Conservation (phyloP, 2,113 vertebrate genomes). For the Phrynosoma blainvillii region DNA sequence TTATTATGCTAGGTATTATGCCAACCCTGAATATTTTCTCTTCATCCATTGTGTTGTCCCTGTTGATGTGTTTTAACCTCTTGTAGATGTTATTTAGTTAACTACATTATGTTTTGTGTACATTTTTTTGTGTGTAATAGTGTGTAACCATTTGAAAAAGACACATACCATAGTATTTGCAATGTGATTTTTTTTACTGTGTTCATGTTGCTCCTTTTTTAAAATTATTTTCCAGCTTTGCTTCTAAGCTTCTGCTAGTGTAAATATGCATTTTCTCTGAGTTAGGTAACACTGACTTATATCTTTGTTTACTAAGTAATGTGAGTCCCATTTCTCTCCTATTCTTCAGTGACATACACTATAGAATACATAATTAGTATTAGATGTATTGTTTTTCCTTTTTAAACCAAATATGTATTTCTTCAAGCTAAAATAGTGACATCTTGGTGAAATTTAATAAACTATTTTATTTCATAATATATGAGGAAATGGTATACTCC, state of each 20-base stretch:
- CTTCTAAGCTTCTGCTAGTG: constrained; percentile 51
- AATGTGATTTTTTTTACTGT: constrained; percentile 34
- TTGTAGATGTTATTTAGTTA: constrained; percentile 68
- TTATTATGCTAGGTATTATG: background rate
- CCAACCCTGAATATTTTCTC: constrained; percentile 34
- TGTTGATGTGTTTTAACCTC: constrained; percentile 63
- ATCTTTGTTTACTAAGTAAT: constrained; percentile 39
- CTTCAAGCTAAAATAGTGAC: background rate
- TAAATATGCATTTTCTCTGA: constrained; percentile 49
- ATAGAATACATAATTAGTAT: constrained; percentile 37
- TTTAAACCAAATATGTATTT: constrained; percentile 26
- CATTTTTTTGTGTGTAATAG: constrained; percentile 70
- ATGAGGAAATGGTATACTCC: constrained; percentile 37
- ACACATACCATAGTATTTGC: constrained; percentile 42
- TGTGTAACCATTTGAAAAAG: constrained; percentile 72
- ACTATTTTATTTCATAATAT: constrained; percentile 18
- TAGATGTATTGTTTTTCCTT: constrained; percentile 67
- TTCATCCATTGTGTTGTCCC: constrained; percentile 43
- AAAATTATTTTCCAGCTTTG: constrained; percentile 5
- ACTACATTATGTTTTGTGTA: constrained; percentile 54
- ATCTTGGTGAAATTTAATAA: background rate
- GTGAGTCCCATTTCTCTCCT: constrained; percentile 34
- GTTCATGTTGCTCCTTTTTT: constrained; percentile 48
- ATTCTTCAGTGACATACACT: constrained; percentile 20
- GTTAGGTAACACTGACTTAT: constrained; percentile 46